Percentiles rank a stretch among this genome's conserved stretches.
Conservation (phyloP, 64 coral and sea anemone species). For the Acropora yongei region DNA sequence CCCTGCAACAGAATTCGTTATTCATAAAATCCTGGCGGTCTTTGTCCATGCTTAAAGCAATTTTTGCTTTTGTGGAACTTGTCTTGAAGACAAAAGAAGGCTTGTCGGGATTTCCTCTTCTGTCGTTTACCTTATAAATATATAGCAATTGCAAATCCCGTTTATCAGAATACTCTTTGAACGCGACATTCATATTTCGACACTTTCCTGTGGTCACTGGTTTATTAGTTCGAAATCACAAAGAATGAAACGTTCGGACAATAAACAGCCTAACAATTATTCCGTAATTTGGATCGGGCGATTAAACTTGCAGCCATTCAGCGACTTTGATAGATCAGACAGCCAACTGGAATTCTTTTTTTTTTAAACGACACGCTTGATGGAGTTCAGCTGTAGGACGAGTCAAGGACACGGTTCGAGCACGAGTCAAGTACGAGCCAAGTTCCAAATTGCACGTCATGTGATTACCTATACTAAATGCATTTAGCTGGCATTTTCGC, state of each 20-base stretch:
- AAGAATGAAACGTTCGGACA: background rate
- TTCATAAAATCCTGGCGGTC: background rate
- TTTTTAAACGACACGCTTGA: background rate
- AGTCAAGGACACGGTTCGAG: background rate
- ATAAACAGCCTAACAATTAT: background rate
- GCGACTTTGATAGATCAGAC: background rate
- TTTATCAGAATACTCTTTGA: constrained; percentile 43
- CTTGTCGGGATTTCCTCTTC: constrained; percentile 34
- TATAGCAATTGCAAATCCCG: constrained; percentile 19
- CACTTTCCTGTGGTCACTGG: background rate
- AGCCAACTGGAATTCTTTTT: background rate
- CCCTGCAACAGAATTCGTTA: constrained; percentile 17
- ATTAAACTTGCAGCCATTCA: background rate
- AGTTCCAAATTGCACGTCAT: constrained; percentile 10
- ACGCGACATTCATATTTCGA: constrained; percentile 1
- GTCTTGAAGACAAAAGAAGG: constrained; percentile 63
- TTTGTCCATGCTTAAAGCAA: constrained; percentile 24
- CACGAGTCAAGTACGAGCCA: constrained; percentile 6
- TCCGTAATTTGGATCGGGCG: background rate
- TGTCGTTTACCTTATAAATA: constrained; percentile 46
- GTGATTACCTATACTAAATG: constrained; percentile 21
- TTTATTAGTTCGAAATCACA: background rate
- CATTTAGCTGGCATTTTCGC: constrained; percentile 20
- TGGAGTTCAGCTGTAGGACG: constrained; percentile 1
- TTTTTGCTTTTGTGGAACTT: background rate